Evolutionary conservation across 2,113 vertebrate species (phyloP).

Genomic region (Trochalopteron elliotii): DNA sequence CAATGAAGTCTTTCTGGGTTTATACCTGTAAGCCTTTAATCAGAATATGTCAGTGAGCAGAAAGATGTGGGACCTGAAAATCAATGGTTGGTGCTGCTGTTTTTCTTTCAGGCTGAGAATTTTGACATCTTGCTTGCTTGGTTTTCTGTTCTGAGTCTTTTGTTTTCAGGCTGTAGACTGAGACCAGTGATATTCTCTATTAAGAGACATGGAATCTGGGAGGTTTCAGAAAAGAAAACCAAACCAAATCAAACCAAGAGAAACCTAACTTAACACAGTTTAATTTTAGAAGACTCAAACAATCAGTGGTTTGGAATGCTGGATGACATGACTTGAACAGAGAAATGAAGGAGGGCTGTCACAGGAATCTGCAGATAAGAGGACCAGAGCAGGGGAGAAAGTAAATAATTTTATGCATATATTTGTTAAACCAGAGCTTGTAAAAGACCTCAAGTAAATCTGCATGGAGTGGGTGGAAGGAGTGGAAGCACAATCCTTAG

Average conservation of each 20-base stretch:
- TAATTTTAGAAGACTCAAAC: not conserved
- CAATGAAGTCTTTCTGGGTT: not conserved
- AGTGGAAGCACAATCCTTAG: not conserved
- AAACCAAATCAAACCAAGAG: not conserved
- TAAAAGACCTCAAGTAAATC: not conserved
- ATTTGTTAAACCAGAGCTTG: constrained; percentile 4
- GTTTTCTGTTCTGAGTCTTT: not conserved
- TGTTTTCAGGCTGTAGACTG: not conserved
- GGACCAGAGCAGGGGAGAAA: not conserved
- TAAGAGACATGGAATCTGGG: not conserved
- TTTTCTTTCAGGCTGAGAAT: not conserved
- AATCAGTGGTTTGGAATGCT: not conserved
- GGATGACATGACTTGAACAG: not conserved
- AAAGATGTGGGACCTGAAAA: constrained; percentile 8
- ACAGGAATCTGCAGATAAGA: not conserved
- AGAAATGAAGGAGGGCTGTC: not conserved
- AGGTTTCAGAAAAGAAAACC: not conserved
- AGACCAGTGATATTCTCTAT: not conserved
- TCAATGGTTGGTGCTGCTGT: not conserved
- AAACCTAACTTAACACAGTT: not conserved
- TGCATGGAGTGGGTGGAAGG: not conserved
- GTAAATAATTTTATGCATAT: not conserved
- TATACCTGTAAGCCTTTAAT: constrained; percentile 28
- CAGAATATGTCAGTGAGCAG: constrained; percentile 6
- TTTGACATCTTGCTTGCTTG: not conserved